Conservation (phyloP, 2,797 vertebrate species). For the Phylloscopus collybita region DNA sequence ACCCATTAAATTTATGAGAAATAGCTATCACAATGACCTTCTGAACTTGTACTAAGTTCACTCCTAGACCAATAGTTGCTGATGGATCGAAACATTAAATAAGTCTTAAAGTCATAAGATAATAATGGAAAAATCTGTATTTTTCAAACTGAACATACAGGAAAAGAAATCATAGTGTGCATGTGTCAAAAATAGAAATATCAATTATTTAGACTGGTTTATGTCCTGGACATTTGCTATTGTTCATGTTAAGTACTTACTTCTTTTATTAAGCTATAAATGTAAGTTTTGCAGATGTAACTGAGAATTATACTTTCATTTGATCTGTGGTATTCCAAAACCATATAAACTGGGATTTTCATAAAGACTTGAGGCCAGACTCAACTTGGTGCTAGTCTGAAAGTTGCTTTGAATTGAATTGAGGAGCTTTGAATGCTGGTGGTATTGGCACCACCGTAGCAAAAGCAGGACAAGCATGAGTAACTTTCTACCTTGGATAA, state of each 20-base stretch:
- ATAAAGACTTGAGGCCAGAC: not conserved
- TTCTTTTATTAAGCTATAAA: not conserved
- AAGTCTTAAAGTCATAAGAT: not conserved
- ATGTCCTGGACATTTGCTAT: not conserved
- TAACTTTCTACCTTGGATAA: not conserved
- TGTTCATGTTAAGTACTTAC: not conserved
- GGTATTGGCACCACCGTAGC: not conserved
- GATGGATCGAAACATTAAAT: not conserved
- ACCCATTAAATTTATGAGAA: not conserved
- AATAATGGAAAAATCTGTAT: not conserved
- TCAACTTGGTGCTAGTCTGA: not conserved
- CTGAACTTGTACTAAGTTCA: not conserved
- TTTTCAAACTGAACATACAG: not conserved
- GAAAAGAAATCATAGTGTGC: not conserved
- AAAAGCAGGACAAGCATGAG: not conserved
- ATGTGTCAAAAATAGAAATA: not conserved
- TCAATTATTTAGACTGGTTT: not conserved
- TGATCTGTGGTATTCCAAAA: not conserved
- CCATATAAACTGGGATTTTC: not conserved
- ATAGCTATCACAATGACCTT: not conserved
- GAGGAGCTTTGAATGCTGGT: not conserved
- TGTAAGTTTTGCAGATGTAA: not conserved
- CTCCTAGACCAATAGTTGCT: not conserved
- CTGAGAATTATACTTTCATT: not conserved
- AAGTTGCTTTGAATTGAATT: not conserved